Base-by-base conservation (phyloP, 2,888 invertebrate genomes). In the Rhopalosiphum nymphaeae region DNA sequence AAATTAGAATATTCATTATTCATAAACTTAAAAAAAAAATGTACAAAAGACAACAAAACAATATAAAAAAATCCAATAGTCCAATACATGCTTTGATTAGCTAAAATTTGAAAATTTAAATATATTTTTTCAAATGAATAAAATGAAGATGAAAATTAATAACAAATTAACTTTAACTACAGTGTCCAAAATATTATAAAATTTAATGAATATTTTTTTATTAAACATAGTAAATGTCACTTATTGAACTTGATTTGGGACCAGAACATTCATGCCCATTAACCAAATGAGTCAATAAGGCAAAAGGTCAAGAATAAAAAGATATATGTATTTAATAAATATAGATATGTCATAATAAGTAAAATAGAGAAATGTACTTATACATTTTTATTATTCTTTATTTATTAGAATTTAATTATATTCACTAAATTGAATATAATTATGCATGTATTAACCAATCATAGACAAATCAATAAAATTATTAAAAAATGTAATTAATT, bases 1-100 rank as follows among this genome's bases (percentile, higher is more conserved):
- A 92, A 92, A 42, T 57, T 56, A 91, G 21, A 91, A 86, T 91
- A 86, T 91, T 44, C n/a, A 25, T 91, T 85, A 86, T 2, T 46
- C 42, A 61, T 46, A 86, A 85, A 86, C 26, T 87, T 84, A 13
- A 57, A 91, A 85, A 36, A 91, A 78, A 91, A 92, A 36, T 49
- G 7, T 88, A 88, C 36, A 91, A 46, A 87, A 86, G 42, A 4
- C 61, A 86, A 87, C 57, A 92, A 61, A 92, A 92, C 61, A 92
- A 87, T 78, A 87, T 49, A 91, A n/a, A 61, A 57, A n/a, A 57
- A 87, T n/a, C 36, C 46, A 42, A 53, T 53, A 53, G 21, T 53
- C 21, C 36, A 53, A 56, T 53, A 53, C 4, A 88, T 88, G 36
- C 21, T 5, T 78, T 1, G 21, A 21, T 78, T 78, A 21, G 36